Base-by-base conservation (phyloP, 2,888 invertebrate species). In the Caenorhabditis sinica region DNA sequence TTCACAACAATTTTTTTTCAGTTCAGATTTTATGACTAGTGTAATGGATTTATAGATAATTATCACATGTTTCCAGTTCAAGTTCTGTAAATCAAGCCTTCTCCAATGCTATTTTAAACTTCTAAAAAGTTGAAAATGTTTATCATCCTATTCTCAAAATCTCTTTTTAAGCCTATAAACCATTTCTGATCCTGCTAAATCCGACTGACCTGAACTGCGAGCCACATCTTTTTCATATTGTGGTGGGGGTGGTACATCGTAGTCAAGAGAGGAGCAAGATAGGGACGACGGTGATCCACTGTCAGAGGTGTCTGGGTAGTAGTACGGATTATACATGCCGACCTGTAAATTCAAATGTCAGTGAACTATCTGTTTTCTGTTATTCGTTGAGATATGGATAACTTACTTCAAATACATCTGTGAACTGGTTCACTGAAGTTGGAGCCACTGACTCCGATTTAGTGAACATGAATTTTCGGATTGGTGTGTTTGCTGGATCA, bases 251-350 rank as follows among this genome's bases (percentile, higher is more conserved):
- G 86, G 84, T 11, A 84, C 82, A 40, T 86, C 87, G 23, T 80
- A 85, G 63, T 88, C 87, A 33, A 87, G 40, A 13, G 86, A 87
- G 20, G 87, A 87, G 53, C 86, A 87, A 9, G 88, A 87, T 0
- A 86, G 75, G 15, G 85, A 84, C 6, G 87, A 87, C 6, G 89
- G 87, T 11, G 89, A 86, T 40, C 86, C 87, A 71, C 86, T 86
- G 28, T 86, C 86, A 2, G 89, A 88, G 8, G 75, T 81, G 51
- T 82, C 74, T 9, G 85, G 81, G 23, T 79, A 86, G 61, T 76
- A 86, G 13, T 80, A 75, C 11, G 82, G 80, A 69, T 80, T 72
- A 33, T 80, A 80, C 72, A 80, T 73, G 49, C 66, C 66, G 28
- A 74, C 66, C 76, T 71, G 63, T 4, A 56, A 28, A 20, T 51